phyloP scores from a whole-genome alignment of 1,140 invertebrate species.

The Drosophila punjabiensis region DNA sequence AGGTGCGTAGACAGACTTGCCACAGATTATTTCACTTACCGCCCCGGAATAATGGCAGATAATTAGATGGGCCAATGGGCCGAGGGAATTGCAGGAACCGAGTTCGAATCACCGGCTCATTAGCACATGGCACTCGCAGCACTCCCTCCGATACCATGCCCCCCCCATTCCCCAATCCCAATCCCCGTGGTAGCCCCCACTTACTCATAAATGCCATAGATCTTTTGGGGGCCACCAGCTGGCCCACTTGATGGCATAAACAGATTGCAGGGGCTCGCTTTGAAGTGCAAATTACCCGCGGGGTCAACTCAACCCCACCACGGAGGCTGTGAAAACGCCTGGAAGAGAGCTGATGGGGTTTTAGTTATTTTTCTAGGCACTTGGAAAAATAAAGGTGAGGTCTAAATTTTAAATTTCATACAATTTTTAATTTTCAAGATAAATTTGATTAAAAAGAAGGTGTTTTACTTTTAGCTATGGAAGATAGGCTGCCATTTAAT shows the following conservation, averaged over 20 bases:
- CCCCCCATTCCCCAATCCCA: neutral
- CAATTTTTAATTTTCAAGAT: neutral
- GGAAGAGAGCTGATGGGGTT: conserved; percentile 5
- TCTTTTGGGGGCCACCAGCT: conserved; percentile 71
- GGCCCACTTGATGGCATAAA: conserved; percentile 79
- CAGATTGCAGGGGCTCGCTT: conserved; percentile 71
- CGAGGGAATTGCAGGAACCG: neutral
- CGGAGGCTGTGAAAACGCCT: conserved; percentile 13
- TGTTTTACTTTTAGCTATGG: too few species aligned
- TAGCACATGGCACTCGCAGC: conserved; percentile 59
- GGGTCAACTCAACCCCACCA: conserved; percentile 72
- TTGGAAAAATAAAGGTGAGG: neutral
- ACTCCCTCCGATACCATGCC: conserved; percentile 6
- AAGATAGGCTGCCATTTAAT: neutral
- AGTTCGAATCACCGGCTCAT: conserved; percentile 57
- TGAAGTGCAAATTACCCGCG: conserved; percentile 83
- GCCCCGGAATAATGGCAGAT: conserved; percentile 49
- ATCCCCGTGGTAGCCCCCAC: conserved; percentile 16
- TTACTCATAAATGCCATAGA: conserved; percentile 82
- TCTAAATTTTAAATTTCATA: too few species aligned
- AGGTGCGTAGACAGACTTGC: conserved; percentile 63
- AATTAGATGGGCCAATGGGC: conserved; percentile 34
- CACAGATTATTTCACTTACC: conserved; percentile 63
- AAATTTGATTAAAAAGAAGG: neutral
- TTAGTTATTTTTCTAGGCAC: conserved; percentile 15